phyloP scores from a whole-genome alignment of 2,888 invertebrate species.

The Branchellion lobata region DNA sequence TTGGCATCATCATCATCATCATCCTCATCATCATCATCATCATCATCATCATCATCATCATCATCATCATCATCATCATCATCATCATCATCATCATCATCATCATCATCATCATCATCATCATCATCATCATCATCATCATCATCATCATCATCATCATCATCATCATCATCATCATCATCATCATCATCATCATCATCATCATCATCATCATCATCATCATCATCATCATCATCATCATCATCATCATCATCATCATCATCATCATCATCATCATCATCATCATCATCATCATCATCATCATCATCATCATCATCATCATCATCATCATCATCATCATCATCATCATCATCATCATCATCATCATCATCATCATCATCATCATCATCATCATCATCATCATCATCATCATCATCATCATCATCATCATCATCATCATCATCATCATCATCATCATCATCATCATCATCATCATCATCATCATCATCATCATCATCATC shows the following conservation, averaged over 20 bases:
- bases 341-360: conserved; percentile 33
- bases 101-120: neutral
- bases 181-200: conserved; percentile 19
- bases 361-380: conserved; percentile 1
- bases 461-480: conserved; percentile 21
- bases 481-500: conserved; percentile 26
- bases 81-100: conserved; percentile 8
- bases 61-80: neutral
- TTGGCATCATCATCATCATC: conserved; percentile 6
- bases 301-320: conserved; percentile 35
- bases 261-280: conserved; percentile 34
- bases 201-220: conserved; percentile 1
- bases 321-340: neutral
- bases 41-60: neutral
- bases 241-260: neutral
- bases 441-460: conserved; percentile 17
- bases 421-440: conserved; percentile 28
- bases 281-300: neutral
- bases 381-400: conserved; percentile 32
- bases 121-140: neutral
- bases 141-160: neutral
- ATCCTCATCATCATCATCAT: too few relatives aligned
- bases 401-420: conserved; percentile 11
- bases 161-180: conserved; percentile 3
- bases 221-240: conserved; percentile 34